These are phyloP conservation scores for Trematomus bernacchii DNA, from an alignment of 2,797 vertebrate species.

Conservation along the genomic window DNA sequence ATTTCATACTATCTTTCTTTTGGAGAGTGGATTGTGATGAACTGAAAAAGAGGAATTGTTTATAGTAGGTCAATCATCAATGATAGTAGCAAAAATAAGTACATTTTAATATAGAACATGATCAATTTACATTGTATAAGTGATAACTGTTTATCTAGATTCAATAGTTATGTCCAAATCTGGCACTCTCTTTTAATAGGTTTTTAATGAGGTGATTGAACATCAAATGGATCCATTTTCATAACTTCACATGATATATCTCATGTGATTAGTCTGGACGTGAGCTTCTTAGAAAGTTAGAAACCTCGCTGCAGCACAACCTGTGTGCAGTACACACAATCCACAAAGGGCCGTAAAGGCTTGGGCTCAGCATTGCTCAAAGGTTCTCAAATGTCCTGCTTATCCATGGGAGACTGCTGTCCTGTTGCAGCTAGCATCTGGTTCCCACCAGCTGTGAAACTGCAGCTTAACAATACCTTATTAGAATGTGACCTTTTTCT, in stretches of 20 bases:
- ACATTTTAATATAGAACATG: no score
- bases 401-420: constrained; percentile 34
- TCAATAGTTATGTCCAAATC: no score
- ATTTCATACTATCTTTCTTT: neutral
- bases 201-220: neutral
- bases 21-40: neutral
- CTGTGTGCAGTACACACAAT: constrained; percentile 38
- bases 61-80: no score
- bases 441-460: constrained; percentile 66
- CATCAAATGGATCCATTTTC: constrained; percentile 38
- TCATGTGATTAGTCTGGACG: constrained; percentile 17
- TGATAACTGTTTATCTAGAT: no score
- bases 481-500: constrained; percentile 23
- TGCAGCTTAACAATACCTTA: constrained; percentile 22
- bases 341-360: constrained; percentile 57
- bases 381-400: constrained; percentile 67
- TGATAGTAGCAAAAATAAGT: no score
- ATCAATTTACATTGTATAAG: no score
- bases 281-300: neutral
- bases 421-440: constrained; percentile 56
- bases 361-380: constrained; percentile 75
- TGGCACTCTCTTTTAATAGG: neutral
- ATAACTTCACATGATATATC: constrained; percentile 32
- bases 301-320: constrained; percentile 20
- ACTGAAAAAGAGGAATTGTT: neutral